A percentile compares a stretch with the other conserved stretches of the same genome.
These are phyloP conservation scores for Oncopeltus fasciatus DNA, from an alignment of 1,140 invertebrate species.

Conservation along the genomic window DNA sequence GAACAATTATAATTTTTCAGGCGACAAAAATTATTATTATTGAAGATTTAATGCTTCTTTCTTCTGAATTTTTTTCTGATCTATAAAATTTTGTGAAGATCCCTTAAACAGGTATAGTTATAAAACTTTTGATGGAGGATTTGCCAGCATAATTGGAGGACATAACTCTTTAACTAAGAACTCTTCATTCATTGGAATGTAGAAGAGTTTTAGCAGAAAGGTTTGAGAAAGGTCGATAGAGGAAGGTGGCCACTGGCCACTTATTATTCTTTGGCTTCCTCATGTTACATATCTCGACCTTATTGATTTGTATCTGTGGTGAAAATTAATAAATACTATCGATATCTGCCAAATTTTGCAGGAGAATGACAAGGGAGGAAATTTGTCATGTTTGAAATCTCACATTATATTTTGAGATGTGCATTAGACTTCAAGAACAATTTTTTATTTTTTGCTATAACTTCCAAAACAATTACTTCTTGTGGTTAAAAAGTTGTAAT, in stretches of 20 bases:
- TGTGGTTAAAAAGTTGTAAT: neutral
- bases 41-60: no score
- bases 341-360: neutral
- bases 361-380: neutral
- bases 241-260: no score
- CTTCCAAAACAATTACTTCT: neutral
- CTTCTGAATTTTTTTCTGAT: no score
- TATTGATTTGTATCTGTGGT: no score
- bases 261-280: neutral
- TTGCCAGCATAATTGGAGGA: neutral
- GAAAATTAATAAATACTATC: neutral
- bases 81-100: neutral
- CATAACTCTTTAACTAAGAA: neutral
- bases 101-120: neutral
- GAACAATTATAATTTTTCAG: no score
- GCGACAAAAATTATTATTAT: no score
- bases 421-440: neutral
- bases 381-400: neutral
- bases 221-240: neutral
- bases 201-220: neutral
- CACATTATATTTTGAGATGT: neutral
- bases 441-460: neutral
- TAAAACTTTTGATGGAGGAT: neutral
- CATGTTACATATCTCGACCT: neutral
- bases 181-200: neutral